Evolutionary conservation across 1,140 invertebrate genomes (phyloP).

Genomic region (Oedothorax gibbosus): DNA sequence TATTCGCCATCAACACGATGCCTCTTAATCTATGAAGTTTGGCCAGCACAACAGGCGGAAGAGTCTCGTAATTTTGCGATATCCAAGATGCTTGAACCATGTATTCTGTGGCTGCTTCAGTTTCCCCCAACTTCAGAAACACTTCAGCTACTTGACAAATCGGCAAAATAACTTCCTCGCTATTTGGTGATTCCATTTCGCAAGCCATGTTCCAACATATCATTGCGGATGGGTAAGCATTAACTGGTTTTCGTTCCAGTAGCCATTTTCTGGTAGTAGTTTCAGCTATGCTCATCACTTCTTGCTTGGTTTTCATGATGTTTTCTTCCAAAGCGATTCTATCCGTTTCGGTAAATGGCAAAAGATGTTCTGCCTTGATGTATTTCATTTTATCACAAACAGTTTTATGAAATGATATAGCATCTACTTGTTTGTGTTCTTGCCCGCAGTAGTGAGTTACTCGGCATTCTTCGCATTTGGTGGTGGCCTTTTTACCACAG

Average conservation of each 20-base stretch:
- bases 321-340: neutral
- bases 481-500: constrained; percentile 34
- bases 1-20: constrained; percentile 1
- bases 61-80: constrained; percentile 19
- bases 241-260: neutral
- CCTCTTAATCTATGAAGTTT: constrained; percentile 18
- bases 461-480: constrained; percentile 38
- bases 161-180: constrained; percentile 9
- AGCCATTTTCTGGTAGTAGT: constrained; percentile 21
- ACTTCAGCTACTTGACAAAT: constrained; percentile 37
- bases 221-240: constrained; percentile 33
- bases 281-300: constrained; percentile 4
- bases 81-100: constrained; percentile 34
- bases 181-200: neutral
- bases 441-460: constrained; percentile 38
- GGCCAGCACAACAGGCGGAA: neutral
- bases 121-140: neutral
- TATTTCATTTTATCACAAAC: constrained; percentile 10
- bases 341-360: constrained; percentile 34
- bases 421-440: constrained; percentile 17
- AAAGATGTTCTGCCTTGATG: neutral
- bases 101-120: constrained; percentile 24
- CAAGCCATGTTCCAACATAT: constrained; percentile 28
- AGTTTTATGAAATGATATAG: constrained; percentile 20
- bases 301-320: constrained; percentile 1